Evolutionary conservation across 2,113 vertebrate genomes (phyloP).

Genomic region (Odontophorus gujanensis): DNA sequence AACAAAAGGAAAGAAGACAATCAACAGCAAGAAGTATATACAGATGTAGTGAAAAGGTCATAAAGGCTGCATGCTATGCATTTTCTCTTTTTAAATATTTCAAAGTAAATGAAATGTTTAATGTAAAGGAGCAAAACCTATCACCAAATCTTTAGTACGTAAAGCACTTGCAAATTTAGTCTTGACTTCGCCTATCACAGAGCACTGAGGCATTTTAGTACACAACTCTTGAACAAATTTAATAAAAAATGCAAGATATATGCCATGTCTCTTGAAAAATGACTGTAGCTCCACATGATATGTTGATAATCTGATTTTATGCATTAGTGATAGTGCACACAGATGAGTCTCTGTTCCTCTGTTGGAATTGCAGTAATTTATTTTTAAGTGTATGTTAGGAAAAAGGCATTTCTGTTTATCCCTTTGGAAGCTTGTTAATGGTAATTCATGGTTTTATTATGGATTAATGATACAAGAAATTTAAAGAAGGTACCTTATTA

Average conservation of each 20-base stretch:
- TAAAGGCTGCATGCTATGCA: not conserved
- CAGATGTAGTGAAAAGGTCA: slow-evolving; percentile 6
- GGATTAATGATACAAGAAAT: not conserved
- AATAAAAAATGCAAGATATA: not conserved
- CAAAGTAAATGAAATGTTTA: not conserved
- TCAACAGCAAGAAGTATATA: not conserved
- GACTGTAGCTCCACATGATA: not conserved
- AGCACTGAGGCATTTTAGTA: not conserved
- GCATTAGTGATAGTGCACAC: not conserved
- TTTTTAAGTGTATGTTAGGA: not conserved
- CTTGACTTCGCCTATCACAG: not conserved
- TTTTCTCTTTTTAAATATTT: not conserved
- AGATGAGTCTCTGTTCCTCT: not conserved
- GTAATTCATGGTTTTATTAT: not conserved
- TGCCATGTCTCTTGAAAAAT: not conserved
- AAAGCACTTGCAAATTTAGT: not conserved
- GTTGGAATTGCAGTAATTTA: not conserved
- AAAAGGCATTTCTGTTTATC: not conserved
- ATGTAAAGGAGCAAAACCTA: not conserved
- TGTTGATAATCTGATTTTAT: not conserved
- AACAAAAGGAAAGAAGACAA: not conserved
- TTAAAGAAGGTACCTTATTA: not conserved
- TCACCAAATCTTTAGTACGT: not conserved
- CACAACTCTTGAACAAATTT: not conserved
- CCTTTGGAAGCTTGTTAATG: not conserved